Percentiles rank a stretch among this genome's conserved stretches.
Evolutionary conservation across 2,888 invertebrate genomes (phyloP).

Genomic region (Agonopterix alstromeriana): DNA sequence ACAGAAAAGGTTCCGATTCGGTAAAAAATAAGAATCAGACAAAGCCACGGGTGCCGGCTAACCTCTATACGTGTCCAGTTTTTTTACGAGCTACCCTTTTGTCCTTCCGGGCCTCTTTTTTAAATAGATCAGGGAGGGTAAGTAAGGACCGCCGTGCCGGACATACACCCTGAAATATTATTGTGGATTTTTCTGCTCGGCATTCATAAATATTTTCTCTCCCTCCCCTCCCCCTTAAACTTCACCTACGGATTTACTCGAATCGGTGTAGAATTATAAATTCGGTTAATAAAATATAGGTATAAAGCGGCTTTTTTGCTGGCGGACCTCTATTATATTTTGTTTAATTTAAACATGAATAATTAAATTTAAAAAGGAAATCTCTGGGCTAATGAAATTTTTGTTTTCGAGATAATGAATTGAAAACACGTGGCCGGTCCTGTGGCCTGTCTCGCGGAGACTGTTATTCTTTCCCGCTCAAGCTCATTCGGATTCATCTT

Average conservation of each 20-base stretch:
- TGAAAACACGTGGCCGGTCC: constrained; percentile 59
- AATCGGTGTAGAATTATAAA: constrained; percentile 74
- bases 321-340: constrained; percentile 70
- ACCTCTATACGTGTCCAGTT: constrained; percentile 72
- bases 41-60: constrained; percentile 59
- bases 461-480: constrained; percentile 65
- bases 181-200: constrained; percentile 76
- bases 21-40: constrained; percentile 76
- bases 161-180: constrained; percentile 73
- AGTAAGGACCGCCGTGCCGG: constrained; percentile 62
- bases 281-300: constrained; percentile 76
- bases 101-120: constrained; percentile 74
- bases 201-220: constrained; percentile 73
- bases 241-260: constrained; percentile 49
- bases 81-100: constrained; percentile 72
- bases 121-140: constrained; percentile 74
- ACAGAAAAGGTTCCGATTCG: constrained; percentile 71
- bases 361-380: constrained; percentile 75
- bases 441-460: constrained; percentile 44
- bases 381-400: constrained; percentile 74
- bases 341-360: constrained; percentile 75
- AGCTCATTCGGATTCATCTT: constrained; percentile 68
- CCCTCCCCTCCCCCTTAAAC: constrained; percentile 28
- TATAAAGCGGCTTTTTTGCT: constrained; percentile 48
- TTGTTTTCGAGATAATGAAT: constrained; percentile 77